Conservation (phyloP, 2,113 vertebrate genomes). For the Dipodomys merriami region DNA sequence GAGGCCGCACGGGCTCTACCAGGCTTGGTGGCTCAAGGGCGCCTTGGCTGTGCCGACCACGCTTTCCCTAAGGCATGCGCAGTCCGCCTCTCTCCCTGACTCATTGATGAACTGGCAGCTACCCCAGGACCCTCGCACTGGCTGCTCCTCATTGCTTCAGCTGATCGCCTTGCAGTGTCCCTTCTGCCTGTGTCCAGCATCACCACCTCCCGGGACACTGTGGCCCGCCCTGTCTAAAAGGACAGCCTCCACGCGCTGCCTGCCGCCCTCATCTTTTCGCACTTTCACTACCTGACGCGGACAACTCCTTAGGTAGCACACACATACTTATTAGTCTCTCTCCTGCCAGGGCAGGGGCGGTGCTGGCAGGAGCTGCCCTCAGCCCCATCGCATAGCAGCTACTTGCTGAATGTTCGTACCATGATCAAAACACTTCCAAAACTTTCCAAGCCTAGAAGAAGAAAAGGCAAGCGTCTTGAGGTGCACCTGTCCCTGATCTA, state of each 20-base stretch:
- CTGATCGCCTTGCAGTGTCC: background rate
- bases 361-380: background rate
- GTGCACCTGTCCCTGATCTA: background rate
- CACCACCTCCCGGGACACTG: background rate
- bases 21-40: background rate
- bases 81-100: background rate
- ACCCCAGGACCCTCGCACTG: background rate
- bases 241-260: background rate
- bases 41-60: fast-evolving
- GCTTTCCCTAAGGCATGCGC: background rate
- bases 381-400: background rate
- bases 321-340: background rate
- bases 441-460: background rate
- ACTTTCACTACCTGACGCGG: background rate
- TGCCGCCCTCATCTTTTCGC: background rate
- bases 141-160: background rate
- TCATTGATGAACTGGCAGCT: background rate
- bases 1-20: background rate
- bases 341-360: background rate
- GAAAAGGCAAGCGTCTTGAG: constrained; percentile 15
- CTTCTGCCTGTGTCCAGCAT: background rate
- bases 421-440: background rate
- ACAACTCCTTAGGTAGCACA: background rate
- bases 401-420: background rate
- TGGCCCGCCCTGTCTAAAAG: background rate